Evolutionary conservation across 1,140 invertebrate genomes (phyloP).

Genomic region (Holcopasites calliopsidis): DNA sequence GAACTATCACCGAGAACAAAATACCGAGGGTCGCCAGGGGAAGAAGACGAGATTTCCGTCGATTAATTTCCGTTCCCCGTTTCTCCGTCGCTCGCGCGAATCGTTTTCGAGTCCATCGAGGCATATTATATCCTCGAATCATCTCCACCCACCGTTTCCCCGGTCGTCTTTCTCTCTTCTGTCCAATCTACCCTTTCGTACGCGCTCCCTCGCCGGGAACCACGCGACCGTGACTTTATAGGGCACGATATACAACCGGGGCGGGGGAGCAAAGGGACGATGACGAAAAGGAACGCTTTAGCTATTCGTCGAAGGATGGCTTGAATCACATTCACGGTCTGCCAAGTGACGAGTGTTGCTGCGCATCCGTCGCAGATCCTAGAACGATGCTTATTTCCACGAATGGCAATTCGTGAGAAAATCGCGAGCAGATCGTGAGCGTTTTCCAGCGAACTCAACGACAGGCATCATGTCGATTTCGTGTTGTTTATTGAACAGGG

Average conservation of each 20-base stretch:
- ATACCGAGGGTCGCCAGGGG: constrained; percentile 14
- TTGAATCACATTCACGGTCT: constrained; percentile 59
- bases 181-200: constrained; percentile 13
- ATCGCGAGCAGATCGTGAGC: too few relatives aligned
- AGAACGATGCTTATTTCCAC: not conserved
- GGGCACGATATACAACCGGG: constrained; percentile 53
- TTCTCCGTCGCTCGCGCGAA: constrained; percentile 15
- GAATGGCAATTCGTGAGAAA: too few relatives aligned
- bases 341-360: constrained; percentile 50
- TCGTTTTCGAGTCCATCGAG: constrained; percentile 36
- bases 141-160: constrained; percentile 5
- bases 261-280: not conserved
- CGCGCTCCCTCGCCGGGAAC: constrained; percentile 41
- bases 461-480: constrained; percentile 1
- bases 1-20: constrained; percentile 28
- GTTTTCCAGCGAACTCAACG: not conserved
- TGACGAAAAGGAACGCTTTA: not conserved
- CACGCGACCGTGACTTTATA: constrained; percentile 57
- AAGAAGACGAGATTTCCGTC: constrained; percentile 32
- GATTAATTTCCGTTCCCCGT: constrained; percentile 53
- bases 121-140: constrained; percentile 55
- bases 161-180: not conserved
- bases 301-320: constrained; percentile 18
- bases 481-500: constrained; percentile 1
- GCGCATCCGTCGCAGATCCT: not conserved